These are phyloP conservation scores for Tenthredo notha DNA, from an alignment of 2,888 invertebrate genomes.

Conservation along the genomic window DNA sequence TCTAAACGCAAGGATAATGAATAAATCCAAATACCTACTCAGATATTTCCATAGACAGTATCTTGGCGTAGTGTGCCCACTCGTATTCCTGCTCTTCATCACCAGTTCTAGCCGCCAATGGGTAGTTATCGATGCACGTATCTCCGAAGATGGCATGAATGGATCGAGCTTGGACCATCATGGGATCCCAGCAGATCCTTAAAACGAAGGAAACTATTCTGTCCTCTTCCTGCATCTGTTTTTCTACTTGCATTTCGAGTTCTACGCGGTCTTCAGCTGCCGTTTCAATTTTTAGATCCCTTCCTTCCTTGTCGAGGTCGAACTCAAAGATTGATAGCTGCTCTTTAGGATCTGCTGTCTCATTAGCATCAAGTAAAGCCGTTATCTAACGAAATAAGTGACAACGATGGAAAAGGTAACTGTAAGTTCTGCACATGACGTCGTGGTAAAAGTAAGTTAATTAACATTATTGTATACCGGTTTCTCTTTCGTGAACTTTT, in stretches of 20 bases:
- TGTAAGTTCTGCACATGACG: constrained; percentile 22
- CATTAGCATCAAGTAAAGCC: constrained; percentile 80
- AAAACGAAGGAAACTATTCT: constrained; percentile 81
- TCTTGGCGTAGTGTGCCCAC: constrained; percentile 74
- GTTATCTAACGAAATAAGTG: constrained; percentile 64
- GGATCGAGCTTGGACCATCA: constrained; percentile 78
- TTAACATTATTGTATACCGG: constrained; percentile 37
- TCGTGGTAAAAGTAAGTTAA: constrained; percentile 32
- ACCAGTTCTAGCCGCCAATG: constrained; percentile 77
- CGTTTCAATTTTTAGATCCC: constrained; percentile 75
- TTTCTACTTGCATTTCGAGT: constrained; percentile 79
- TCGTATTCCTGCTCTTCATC: constrained; percentile 73
- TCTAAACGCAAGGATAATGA: constrained; percentile 37
- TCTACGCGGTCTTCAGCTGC: constrained; percentile 79
- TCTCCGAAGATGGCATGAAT: constrained; percentile 76
- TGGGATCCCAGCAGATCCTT: constrained; percentile 81
- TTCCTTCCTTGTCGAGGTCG: constrained; percentile 81
- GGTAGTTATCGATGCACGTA: constrained; percentile 81
- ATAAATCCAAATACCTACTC: constrained; percentile 5
- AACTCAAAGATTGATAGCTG: constrained; percentile 82
- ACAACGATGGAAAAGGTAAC: constrained; percentile 22
- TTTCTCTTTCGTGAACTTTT: constrained; percentile 42
- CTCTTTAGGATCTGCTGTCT: constrained; percentile 80
- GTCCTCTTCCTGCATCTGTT: constrained; percentile 81
- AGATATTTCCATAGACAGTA: constrained; percentile 74